phyloP scores from a whole-genome alignment of 1,140 invertebrate species.

The Brachionus plicatilis region DNA sequence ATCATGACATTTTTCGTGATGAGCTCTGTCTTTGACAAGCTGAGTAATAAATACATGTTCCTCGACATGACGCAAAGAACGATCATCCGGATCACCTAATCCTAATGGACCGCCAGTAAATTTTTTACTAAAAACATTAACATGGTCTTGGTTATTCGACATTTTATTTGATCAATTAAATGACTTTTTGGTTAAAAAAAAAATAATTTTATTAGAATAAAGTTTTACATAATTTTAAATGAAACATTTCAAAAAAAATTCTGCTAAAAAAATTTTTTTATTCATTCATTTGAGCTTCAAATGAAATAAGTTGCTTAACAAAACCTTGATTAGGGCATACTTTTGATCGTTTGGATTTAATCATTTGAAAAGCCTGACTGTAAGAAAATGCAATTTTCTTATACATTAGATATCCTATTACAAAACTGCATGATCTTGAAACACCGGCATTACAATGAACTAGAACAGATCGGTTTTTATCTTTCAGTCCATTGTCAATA shows the following conservation, averaged over 20 bases:
- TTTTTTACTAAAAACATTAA: conserved; percentile 37
- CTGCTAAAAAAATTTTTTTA: neutral
- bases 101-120: conserved; percentile 30
- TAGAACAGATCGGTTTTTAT: conserved; percentile 42
- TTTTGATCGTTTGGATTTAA: conserved; percentile 40
- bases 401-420: conserved; percentile 50
- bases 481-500: neutral
- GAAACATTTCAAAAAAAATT: conserved; percentile 32
- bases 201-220: neutral
- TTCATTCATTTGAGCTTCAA: neutral
- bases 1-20: conserved; percentile 34
- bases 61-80: conserved; percentile 70
- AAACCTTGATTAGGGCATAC: conserved; percentile 43
- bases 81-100: conserved; percentile 73
- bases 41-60: conserved; percentile 73
- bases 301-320: conserved; percentile 42
- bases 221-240: conserved; percentile 18
- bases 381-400: neutral
- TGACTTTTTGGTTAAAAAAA: neutral
- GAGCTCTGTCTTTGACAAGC: conserved; percentile 50
- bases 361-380: conserved; percentile 41
- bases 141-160: neutral
- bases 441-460: conserved; percentile 53
- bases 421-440: conserved; percentile 49
- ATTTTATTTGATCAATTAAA: neutral